These are phyloP conservation scores for Porites evermanni DNA, from an alignment of 92 coral and sea anemone species.

Conservation along the genomic window DNA sequence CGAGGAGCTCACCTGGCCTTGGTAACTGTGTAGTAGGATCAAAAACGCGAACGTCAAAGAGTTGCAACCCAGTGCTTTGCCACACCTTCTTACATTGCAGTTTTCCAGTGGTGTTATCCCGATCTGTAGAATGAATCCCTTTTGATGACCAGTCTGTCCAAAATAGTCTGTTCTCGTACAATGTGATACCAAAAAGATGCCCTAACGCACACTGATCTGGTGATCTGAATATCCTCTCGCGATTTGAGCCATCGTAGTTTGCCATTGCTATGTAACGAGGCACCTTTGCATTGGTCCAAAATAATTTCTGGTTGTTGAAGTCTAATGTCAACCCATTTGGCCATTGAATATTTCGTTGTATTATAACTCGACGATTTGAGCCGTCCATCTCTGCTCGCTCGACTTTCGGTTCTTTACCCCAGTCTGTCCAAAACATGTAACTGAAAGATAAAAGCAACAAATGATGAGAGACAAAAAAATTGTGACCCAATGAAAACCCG, in stretches of 20 bases:
- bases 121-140: slow-evolving; percentile 78
- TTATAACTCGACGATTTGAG: slow-evolving; percentile 67
- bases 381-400: slow-evolving; percentile 99
- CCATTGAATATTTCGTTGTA: slow-evolving; percentile 78
- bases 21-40: slow-evolving; percentile 68
- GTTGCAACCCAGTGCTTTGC: slow-evolving; percentile 62
- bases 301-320: slow-evolving; percentile 71
- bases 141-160: slow-evolving; percentile 95
- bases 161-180: slow-evolving; percentile 81
- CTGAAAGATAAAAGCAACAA: slow-evolving; percentile 19
- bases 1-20: slow-evolving; percentile 18
- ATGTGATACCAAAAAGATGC: slow-evolving; percentile 81
- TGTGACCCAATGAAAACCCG: too few relatives aligned
- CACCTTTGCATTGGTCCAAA: slow-evolving; percentile 92
- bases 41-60: slow-evolving; percentile 85
- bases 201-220: slow-evolving; percentile 56
- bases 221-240: slow-evolving; percentile 61
- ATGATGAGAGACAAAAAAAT: not conserved
- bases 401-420: slow-evolving; percentile 92
- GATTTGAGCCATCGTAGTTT: slow-evolving; percentile 76
- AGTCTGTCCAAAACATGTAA: slow-evolving; percentile 98
- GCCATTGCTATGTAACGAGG: slow-evolving; percentile 70
- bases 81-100: slow-evolving; percentile 56
- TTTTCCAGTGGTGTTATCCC: slow-evolving; percentile 56
- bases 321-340: slow-evolving; percentile 97